Percentiles rank a stretch among this genome's conserved stretches.
Evolutionary conservation across 2,888 invertebrate species (phyloP).

Genomic region (Beris morrisii): DNA sequence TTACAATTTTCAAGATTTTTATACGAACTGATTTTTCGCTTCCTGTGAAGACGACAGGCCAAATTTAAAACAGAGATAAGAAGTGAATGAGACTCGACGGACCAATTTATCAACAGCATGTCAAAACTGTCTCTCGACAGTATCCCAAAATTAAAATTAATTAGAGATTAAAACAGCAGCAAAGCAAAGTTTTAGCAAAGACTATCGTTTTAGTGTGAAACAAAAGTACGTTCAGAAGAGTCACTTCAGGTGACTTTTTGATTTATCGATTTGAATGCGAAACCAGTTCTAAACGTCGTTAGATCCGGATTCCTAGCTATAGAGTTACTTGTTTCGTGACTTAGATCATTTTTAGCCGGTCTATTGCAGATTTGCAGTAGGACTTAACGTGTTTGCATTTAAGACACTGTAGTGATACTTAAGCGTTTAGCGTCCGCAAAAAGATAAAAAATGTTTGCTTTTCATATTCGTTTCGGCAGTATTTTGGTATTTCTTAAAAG

Average conservation of each 20-base stretch:
- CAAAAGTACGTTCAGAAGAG: constrained; percentile 1
- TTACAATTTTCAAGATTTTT: too few relatives aligned
- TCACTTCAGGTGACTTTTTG: constrained; percentile 11
- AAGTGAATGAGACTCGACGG: constrained; percentile 29
- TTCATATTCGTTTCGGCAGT: too few relatives aligned
- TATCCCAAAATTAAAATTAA: neutral
- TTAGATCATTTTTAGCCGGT: constrained; percentile 9
- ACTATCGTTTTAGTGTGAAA: constrained; percentile 18
- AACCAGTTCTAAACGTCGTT: constrained; percentile 11
- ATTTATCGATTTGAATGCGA: constrained; percentile 13
- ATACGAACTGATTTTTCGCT: too few relatives aligned
- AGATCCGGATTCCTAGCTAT: constrained; percentile 16
- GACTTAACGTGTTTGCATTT: too few relatives aligned
- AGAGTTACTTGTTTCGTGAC: neutral
- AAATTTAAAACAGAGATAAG: constrained; percentile 22
- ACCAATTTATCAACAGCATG: constrained; percentile 31
- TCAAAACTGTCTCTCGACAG: constrained; percentile 17
- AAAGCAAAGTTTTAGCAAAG: neutral
- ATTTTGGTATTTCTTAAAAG: too few relatives aligned
- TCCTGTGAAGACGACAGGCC: too few relatives aligned
- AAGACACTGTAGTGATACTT: too few relatives aligned
- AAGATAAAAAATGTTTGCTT: too few relatives aligned
- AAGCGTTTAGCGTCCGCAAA: too few relatives aligned
- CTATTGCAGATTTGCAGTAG: constrained; percentile 8
- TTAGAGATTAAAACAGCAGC: neutral